These are phyloP conservation scores for Tenthredo notha DNA, from an alignment of 2,888 invertebrate genomes.

Conservation along the genomic window DNA sequence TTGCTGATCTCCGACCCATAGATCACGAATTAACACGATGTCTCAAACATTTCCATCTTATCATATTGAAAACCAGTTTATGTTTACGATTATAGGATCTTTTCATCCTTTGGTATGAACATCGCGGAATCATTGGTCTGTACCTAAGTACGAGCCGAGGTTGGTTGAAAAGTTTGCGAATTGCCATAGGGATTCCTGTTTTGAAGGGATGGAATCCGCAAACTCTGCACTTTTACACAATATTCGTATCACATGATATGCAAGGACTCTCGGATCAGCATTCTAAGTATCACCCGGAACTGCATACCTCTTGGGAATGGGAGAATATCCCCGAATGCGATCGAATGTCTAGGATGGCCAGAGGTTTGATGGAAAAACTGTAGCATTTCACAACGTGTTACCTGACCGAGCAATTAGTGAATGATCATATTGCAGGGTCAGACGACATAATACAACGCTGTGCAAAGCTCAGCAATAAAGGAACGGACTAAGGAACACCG, in stretches of 20 bases:
- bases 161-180: slow-evolving; percentile 19
- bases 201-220: not conserved
- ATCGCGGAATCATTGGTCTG: not conserved
- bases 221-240: not conserved
- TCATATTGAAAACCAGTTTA: not conserved
- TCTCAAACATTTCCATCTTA: not conserved
- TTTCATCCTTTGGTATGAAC: not conserved
- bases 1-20: slow-evolving; percentile 70
- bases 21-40: not conserved
- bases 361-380: slow-evolving; percentile 57
- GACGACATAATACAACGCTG: slow-evolving; percentile 64
- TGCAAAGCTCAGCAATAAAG: slow-evolving; percentile 63
- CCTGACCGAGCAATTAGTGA: not conserved
- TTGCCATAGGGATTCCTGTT: not conserved
- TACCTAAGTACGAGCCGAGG: not conserved
- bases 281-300: slow-evolving; percentile 77
- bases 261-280: slow-evolving; percentile 67
- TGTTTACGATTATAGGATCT: not conserved
- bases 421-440: not conserved
- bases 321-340: slow-evolving; percentile 62
- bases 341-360: slow-evolving; percentile 65
- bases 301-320: slow-evolving; percentile 74
- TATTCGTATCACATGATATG: not conserved
- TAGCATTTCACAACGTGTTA: slow-evolving; percentile 69
- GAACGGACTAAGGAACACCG: slow-evolving; percentile 67